Evolutionary conservation across 2,797 vertebrate genomes (phyloP).

Genomic region (Spinibarbus caldwelli): DNA sequence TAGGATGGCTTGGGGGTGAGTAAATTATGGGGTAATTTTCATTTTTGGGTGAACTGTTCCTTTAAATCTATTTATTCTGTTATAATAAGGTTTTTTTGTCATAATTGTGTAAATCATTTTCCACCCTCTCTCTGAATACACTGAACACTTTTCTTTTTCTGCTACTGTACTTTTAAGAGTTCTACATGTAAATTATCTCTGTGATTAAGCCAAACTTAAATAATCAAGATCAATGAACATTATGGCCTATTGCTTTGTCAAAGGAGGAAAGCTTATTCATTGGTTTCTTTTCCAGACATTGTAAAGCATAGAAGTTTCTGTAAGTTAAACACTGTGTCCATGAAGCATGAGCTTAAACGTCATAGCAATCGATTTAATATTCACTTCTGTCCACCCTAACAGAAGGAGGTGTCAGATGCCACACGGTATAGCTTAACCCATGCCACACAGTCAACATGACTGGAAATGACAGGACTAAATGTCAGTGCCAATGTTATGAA

Average conservation of each 20-base stretch:
- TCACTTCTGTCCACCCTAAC: neutral
- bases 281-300: neutral
- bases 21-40: too few relatives aligned
- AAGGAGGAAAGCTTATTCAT: neutral
- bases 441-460: neutral
- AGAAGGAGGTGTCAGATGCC: neutral
- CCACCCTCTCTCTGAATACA: neutral
- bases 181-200: neutral
- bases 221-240: neutral
- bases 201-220: neutral
- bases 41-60: too few relatives aligned
- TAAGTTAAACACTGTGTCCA: neutral
- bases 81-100: neutral
- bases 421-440: neutral
- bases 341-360: neutral
- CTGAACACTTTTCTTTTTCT: neutral
- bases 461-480: neutral
- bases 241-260: neutral
- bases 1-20: too few relatives aligned
- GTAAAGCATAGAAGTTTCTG: neutral
- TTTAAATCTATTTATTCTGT: neutral
- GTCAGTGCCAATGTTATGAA: neutral
- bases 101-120: neutral
- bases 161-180: neutral
- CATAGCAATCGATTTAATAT: neutral